Evolutionary conservation across 2,888 invertebrate species (phyloP).

Genomic region (Prosopocoilus inquinatus): DNA sequence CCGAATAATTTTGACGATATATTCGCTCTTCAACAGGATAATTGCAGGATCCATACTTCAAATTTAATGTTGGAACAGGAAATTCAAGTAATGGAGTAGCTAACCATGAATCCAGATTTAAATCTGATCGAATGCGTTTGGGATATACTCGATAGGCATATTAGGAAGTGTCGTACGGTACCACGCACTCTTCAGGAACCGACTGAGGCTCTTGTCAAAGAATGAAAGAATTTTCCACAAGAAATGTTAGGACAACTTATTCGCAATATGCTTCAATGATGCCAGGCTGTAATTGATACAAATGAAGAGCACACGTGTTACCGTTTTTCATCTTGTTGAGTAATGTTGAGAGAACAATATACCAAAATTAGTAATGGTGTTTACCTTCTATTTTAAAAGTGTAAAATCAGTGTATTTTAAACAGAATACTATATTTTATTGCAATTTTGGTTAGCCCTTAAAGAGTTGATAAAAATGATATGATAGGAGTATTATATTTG

Average conservation of each 20-base stretch:
- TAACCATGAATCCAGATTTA: conserved; percentile 9
- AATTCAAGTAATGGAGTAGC: conserved; percentile 1
- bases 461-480: too few relatives aligned
- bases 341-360: too few relatives aligned
- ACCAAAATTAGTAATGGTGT: too few relatives aligned
- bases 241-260: neutral
- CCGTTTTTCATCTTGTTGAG: too few relatives aligned
- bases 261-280: neutral
- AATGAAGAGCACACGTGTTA: conserved; percentile 3
- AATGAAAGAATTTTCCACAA: too few relatives aligned
- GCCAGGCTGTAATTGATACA: neutral
- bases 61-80: conserved; percentile 1
- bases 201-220: neutral
- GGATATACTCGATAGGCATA: conserved; percentile 6
- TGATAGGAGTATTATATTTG: too few relatives aligned
- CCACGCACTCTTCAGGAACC: neutral
- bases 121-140: conserved; percentile 14
- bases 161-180: neutral
- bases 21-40: conserved; percentile 6
- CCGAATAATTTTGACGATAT: neutral
- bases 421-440: too few relatives aligned
- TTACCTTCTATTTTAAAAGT: too few relatives aligned
- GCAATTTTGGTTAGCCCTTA: too few relatives aligned
- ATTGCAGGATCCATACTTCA: conserved; percentile 7
- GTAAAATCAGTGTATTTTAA: too few relatives aligned